Conservation (phyloP, 2,888 invertebrate genomes). For the Trileptium ribeirensis region DNA sequence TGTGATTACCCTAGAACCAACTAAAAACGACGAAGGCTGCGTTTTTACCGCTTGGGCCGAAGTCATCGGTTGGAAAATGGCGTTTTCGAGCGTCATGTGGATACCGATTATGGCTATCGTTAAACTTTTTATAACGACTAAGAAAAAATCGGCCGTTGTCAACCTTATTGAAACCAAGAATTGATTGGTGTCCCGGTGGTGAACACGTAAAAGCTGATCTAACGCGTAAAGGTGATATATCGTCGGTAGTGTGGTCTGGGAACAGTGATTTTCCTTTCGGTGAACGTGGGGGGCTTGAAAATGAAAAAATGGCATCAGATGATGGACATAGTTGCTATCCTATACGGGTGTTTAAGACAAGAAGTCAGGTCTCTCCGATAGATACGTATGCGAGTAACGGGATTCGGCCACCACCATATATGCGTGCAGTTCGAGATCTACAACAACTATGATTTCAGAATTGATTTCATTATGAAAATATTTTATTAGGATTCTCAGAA, state of each 20-base stretch:
- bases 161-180: not conserved
- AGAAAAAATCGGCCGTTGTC: not conserved
- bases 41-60: slow-evolving; percentile 15
- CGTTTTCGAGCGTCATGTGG: slow-evolving; percentile 9
- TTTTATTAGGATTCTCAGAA: too few species aligned
- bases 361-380: not conserved
- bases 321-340: not conserved
- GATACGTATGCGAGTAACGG: not conserved
- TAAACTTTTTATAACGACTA: not conserved
- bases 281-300: not conserved
- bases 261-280: not conserved
- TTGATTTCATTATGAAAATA: too few species aligned
- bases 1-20: not conserved
- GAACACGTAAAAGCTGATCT: not conserved
- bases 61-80: slow-evolving; percentile 16
- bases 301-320: not conserved
- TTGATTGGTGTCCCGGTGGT: not conserved
- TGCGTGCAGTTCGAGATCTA: not conserved
- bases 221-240: not conserved
- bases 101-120: slow-evolving; percentile 1
- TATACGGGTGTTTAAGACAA: not conserved
- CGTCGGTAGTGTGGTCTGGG: not conserved
- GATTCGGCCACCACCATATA: not conserved
- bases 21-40: slow-evolving; percentile 3
- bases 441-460: too few species aligned